Conservation (phyloP, 2,797 vertebrate genomes). For the Bucorvus abyssinicus region DNA sequence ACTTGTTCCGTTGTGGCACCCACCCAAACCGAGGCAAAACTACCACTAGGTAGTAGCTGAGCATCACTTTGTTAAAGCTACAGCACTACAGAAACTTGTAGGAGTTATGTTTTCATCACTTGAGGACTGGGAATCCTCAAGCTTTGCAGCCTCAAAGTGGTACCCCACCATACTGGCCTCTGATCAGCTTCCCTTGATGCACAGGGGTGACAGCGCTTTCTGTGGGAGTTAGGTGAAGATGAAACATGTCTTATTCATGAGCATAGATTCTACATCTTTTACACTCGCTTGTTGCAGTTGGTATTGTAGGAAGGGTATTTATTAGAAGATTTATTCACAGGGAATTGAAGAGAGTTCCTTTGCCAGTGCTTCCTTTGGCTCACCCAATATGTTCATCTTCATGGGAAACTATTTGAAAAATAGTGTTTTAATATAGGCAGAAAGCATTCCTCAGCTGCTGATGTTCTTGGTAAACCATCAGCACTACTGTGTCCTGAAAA, state of each 20-base stretch:
- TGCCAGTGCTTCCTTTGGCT: background rate
- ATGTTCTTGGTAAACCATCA: background rate
- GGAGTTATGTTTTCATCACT: background rate
- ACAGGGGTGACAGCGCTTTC: background rate
- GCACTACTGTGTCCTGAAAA: background rate
- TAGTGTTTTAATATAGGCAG: background rate
- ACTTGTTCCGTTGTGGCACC: background rate
- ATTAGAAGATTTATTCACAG: background rate
- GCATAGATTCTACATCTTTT: background rate
- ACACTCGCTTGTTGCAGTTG: background rate
- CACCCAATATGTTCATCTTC: background rate
- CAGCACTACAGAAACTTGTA: background rate
- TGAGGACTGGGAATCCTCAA: background rate
- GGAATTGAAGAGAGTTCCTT: background rate
- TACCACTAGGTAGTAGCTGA: background rate
- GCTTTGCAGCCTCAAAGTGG: background rate
- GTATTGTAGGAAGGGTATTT: background rate
- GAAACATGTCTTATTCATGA: background rate
- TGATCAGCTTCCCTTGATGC: background rate
- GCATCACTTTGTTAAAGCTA: background rate
- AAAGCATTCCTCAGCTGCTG: background rate
- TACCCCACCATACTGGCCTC: background rate
- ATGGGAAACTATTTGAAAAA: background rate
- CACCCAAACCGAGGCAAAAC: background rate
- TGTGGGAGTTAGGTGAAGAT: background rate